Evolutionary conservation across 1,140 invertebrate genomes (phyloP).

Genomic region (Chironomus striatipennis): DNA sequence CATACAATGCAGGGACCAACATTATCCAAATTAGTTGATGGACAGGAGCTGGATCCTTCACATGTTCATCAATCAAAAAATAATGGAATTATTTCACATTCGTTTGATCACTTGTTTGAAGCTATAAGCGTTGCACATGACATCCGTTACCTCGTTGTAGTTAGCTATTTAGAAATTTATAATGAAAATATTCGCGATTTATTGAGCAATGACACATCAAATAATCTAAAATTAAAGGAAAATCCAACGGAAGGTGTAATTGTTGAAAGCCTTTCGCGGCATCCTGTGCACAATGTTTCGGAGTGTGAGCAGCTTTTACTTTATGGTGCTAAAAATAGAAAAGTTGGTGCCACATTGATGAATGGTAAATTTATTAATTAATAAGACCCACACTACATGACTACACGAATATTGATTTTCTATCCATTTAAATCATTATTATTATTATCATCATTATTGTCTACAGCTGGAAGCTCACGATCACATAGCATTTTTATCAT

Average conservation of each 20-base stretch:
- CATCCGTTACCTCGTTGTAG: conserved; percentile 76
- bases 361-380: conserved; percentile 58
- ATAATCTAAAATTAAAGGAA: conserved; percentile 28
- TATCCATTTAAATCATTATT: conserved; percentile 43
- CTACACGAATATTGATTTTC: not conserved
- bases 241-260: conserved; percentile 58
- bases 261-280: conserved; percentile 49
- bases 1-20: conserved; percentile 69
- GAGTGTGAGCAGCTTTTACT: conserved; percentile 72
- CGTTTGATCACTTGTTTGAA: conserved; percentile 89
- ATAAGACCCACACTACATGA: not conserved
- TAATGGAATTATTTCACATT: conserved; percentile 73
- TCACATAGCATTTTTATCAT: conserved; percentile 90
- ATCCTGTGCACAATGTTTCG: conserved; percentile 44
- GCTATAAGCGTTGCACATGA: conserved; percentile 73
- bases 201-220: conserved; percentile 47
- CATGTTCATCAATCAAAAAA: conserved; percentile 27
- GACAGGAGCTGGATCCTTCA: not conserved
- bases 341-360: conserved; percentile 85
- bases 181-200: conserved; percentile 81
- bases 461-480: conserved; percentile 64
- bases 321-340: conserved; percentile 67
- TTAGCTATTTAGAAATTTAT: conserved; percentile 92
- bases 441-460: conserved; percentile 25
- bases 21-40: conserved; percentile 23